Conservation (phyloP, 2,113 vertebrate genomes). For the Lota lota region DNA sequence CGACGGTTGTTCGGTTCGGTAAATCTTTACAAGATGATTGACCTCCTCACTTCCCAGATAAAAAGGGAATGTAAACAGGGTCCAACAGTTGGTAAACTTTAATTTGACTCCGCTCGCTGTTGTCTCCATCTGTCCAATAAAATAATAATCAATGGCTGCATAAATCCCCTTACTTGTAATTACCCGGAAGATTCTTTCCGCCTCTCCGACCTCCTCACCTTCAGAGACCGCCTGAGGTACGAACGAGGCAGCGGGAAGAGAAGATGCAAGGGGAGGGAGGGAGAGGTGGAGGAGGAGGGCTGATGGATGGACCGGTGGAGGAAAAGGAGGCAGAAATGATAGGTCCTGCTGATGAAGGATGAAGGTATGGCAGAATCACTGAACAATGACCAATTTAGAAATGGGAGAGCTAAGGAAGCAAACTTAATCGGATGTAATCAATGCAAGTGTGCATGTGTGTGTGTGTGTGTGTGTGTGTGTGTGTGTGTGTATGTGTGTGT, state of each 20-base stretch:
- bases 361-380: conserved; percentile 11
- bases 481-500: conserved; percentile 7
- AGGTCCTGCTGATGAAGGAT: conserved; percentile 14
- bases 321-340: not conserved
- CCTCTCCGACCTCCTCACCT: conserved; percentile 10
- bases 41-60: not conserved
- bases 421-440: conserved; percentile 17
- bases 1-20: not conserved
- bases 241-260: not conserved
- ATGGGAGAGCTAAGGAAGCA: not conserved
- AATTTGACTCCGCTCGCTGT: not conserved
- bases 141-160: conserved; percentile 8
- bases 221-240: not conserved
- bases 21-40: not conserved
- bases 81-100: not conserved
- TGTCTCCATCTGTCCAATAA: not conserved
- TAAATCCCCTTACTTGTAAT: conserved; percentile 7
- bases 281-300: not conserved
- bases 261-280: not conserved
- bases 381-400: conserved; percentile 20
- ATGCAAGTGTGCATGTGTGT: not conserved
- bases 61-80: not conserved
- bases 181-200: not conserved
- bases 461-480: conserved; percentile 6
- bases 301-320: not conserved